Base-by-base conservation (phyloP, 1,140 invertebrate species). In the Scaptodrosophila lebanonensis region DNA sequence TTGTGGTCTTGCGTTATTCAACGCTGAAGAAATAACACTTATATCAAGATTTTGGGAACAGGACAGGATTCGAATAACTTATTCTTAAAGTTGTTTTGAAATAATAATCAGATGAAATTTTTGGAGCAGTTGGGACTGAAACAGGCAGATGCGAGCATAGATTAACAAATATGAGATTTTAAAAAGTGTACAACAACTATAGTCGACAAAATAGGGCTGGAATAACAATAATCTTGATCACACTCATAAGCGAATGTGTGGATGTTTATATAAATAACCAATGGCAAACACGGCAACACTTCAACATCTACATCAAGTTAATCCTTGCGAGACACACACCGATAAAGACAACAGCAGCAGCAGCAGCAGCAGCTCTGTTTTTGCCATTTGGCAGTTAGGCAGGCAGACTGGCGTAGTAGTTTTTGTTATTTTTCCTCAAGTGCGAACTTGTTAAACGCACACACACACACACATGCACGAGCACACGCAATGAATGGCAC, bases 241-340 rank as follows among this genome's bases (percentile, higher is more conserved):
- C 9, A 35, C 9, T 3, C 27, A 9, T 9, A 29, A 29, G 27
- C 5, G 5, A 9, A 29, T 5, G 9, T 6, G 27, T 35, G n/a
- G n/a, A 35, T 9, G 60, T 51, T 39, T 51, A 54, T 44, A 57
- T 38, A 56, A 33, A 38, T 43, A 36, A 56, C 29, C 38, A 60
- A 25, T 49, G 47, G 44, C 36, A 17, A 13, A n/a, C 6, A 30
- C 9, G 16, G 48, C 51, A 69, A 69, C 65, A 73, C 65, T 82
- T 73, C 56, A 79, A 82, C 75, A 79, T 79, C 75, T 79, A 79
- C 82, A 79, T 79, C 75, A 79, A 79, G 82, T 82, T 82, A 79
- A 79, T 82, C 75, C 75, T 52, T 29, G 49, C 60, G 33, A 54
- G 35, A 51, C 61, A 70, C 62, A n/a, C n/a, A n/a, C n/a, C n/a